These are phyloP conservation scores for Aplodontia rufa DNA, from an alignment of 2,113 vertebrate genomes.

Conservation along the genomic window DNA sequence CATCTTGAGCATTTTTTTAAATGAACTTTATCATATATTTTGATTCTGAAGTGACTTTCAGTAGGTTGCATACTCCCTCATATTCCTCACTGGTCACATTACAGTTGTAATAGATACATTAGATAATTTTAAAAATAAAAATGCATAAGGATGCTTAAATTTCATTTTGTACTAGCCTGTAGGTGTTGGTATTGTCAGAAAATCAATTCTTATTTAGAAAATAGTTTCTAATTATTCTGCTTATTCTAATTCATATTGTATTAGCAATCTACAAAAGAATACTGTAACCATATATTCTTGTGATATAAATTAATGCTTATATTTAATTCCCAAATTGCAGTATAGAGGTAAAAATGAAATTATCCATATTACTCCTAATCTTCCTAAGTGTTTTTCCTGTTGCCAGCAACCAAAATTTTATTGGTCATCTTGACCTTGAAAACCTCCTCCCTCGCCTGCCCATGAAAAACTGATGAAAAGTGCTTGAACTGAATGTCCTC, in stretches of 20 bases:
- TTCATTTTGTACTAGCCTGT: neutral
- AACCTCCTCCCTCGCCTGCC: neutral
- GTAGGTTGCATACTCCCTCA: neutral
- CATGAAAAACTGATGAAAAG: constrained; percentile 52
- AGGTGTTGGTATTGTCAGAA: neutral
- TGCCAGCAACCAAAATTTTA: neutral
- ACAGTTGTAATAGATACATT: neutral
- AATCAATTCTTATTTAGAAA: constrained; percentile 25
- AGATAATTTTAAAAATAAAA: constrained; percentile 7
- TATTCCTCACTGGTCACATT: neutral
- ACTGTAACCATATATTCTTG: neutral
- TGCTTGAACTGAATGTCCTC: constrained; percentile 49
- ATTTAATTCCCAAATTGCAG: constrained; percentile 2
- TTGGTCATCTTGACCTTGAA: constrained; percentile 59
- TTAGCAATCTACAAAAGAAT: neutral
- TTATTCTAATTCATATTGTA: neutral
- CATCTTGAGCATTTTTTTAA: neutral
- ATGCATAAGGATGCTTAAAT: neutral
- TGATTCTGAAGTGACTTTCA: neutral
- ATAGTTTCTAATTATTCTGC: constrained; percentile 11
- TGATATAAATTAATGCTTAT: neutral
- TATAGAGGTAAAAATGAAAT: constrained; percentile 20
- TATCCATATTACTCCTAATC: neutral
- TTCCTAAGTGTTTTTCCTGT: constrained; percentile 6
- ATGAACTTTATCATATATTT: neutral